Base-by-base conservation (phyloP, 2,888 invertebrate genomes). In the Auanema sp. region DNA sequence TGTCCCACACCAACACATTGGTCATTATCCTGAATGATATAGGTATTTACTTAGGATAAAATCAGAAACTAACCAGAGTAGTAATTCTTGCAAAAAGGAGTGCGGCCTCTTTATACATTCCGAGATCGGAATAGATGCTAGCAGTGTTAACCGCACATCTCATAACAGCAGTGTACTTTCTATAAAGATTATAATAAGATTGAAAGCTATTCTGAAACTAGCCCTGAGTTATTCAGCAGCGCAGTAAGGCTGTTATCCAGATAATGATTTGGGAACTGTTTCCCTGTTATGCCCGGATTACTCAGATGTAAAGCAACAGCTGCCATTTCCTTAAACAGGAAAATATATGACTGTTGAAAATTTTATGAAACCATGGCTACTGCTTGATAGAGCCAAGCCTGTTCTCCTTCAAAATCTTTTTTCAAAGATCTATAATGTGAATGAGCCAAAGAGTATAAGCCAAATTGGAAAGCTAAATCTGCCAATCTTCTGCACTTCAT, bases 371-470 rank as follows among this genome's bases (percentile, higher is more conserved):
- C 86, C 55, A 95, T 86, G 5, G 97, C 94, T 11, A 96, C 94
- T 0, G 97, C 95, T 50, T 80, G 75, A 84, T 96, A 92, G 33
- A 95, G 88, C 95, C 95, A 96, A 0, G 97, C 97, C 75, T 93
- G 92, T 84, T 98, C 97, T 1, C 91, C 91, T 83, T 91, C 92
- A 85, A 97, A 97, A 85, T 98, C 98, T 58, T 94, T 89, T 86
- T 97, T 97, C n/a, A 94, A 51, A 12, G 60, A 90, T 85, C 97
- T 94, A 86, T 96, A 98, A 0, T 92, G 89, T 84, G 92, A 91
- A 85, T 77, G 74, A 14, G 81, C 78, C 23, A 75, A 70, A n/a
- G 63, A 55, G 65, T 76, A 71, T 2, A 79, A 69, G 1, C 81
- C 8, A 85, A 96, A 93, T 89, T 97, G 90, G 85, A 98, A 96